Evolutionary conservation across 2,797 vertebrate species (phyloP).

Genomic region (Intellagama lesueurii): DNA sequence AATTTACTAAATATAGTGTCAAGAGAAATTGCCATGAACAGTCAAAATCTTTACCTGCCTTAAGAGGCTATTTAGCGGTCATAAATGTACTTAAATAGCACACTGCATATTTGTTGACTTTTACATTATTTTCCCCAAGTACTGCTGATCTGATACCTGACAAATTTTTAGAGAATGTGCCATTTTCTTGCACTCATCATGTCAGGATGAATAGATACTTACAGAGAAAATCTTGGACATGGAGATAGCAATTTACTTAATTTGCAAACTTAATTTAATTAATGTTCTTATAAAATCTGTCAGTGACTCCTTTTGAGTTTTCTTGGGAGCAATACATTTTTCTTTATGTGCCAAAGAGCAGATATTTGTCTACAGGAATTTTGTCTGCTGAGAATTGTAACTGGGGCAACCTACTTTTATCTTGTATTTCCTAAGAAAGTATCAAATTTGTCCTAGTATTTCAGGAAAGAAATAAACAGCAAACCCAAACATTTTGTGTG

Average conservation of each 20-base stretch:
- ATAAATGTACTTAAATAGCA: conserved; percentile 39
- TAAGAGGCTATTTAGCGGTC: conserved; percentile 57
- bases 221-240: conserved; percentile 55
- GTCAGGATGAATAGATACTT: conserved; percentile 54
- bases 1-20: conserved; percentile 40
- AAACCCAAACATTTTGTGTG: conserved; percentile 20
- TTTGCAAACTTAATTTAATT: conserved; percentile 40
- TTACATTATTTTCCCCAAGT: conserved; percentile 42
- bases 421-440: conserved; percentile 50
- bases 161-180: conserved; percentile 35
- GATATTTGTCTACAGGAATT: background rate
- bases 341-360: conserved; percentile 59
- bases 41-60: conserved; percentile 42
- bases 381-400: background rate
- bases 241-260: conserved; percentile 45
- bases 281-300: conserved; percentile 39
- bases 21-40: conserved; percentile 49
- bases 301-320: conserved; percentile 42
- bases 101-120: conserved; percentile 38
- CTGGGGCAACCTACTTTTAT: conserved; percentile 32
- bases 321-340: conserved; percentile 44
- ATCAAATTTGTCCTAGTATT: conserved; percentile 32
- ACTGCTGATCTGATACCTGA: conserved; percentile 47
- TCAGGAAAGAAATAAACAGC: conserved; percentile 17
- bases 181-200: conserved; percentile 37